Base-by-base conservation (phyloP, 2,797 vertebrate genomes). In the Lycodopsis pacificus region DNA sequence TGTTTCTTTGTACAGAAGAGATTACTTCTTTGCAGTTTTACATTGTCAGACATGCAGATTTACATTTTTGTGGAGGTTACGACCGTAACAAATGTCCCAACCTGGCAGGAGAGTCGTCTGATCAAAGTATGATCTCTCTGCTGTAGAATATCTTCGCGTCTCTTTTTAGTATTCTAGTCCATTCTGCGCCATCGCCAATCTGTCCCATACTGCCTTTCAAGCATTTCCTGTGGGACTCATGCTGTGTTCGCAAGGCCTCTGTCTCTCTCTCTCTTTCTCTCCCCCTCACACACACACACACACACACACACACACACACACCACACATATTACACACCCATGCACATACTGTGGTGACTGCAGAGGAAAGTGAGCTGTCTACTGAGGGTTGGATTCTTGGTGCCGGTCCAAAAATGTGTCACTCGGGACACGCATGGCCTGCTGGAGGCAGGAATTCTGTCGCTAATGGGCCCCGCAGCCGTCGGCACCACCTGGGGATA, bases 321-420 rank as follows among this genome's bases (percentile, higher is more conserved):
- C 73, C 79, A 76, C 58, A 74, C 61, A 73, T 32, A 48, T 48
- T 48, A 49, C 71, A 64, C 49, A 32, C 73, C 49, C 73, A 83
- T 19, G 36, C 81, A 78, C 69, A 77, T 61, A 77, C 81, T 74
- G 70, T 87, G 83, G 84, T 77, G 88, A 93, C 92, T 89, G 91
- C 85, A 83, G 89, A 91, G 87, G 82, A 88, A 94, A 94, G 93
- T 94, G 90, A 94, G 94, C 94, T 94, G 92, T 95, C 93, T 95
- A 91, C 44, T 72, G 89, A 92, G 92, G 93, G 92, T 91, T 92
- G 86, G 88, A 94, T 93, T 93, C 89, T 95, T 96, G 95, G 94
- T 95, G 91, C 79, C 59, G 86, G 92, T 96, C 95, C 95, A 96
- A 95, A 94, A 95, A 96, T 94, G 92, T 95, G 95, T 96, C 95